Base-by-base conservation (phyloP, 2,888 invertebrate species). In the Allygus modestus region DNA sequence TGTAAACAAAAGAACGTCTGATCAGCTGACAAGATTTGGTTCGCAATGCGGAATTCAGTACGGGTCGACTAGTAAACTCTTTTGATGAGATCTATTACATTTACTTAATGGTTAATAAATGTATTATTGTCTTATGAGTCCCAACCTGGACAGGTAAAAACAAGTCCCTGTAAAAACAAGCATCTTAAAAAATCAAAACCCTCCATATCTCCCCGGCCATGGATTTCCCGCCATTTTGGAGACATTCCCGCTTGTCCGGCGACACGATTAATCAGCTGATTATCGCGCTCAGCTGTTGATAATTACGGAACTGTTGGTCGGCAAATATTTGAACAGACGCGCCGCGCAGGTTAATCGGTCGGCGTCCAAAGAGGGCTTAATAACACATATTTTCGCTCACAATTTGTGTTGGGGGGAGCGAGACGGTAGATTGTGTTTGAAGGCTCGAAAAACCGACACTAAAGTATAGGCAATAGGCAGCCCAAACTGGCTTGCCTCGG, bases 401-500 rank as follows among this genome's bases (percentile, higher is more conserved):
- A 84, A 84, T 84, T 84, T 84, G 84, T 84, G 84, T 84, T 81
- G 54, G 84, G 31, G 31, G 65, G 81, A 84, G 84, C 46, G 81
- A 46, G 81, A 69, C 79, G 69, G 81, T 46, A 77, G 84, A 84
- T 84, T 81, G 84, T 81, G 81, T 84, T 84, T 84, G 84, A 84
- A 79, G 84, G 84, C 81, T 84, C 81, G 84, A 84, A 84, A 84
- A 84, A 84, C 84, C 84, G 84, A 84, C 84, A 84, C 84, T 84
- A 84, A 84, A 84, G 84, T 84, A 84, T 84, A 84, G 84, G 71
- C 84, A 71, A 81, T 65, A 65, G 65, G 65, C 65, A 28, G 81
- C 69, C 65, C 84, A 84, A 84, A 81, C 84, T 84, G 51, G 81
- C 84, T 71, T 26, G 84, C 84, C 84, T 31, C 71, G 71, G 61